Evolutionary conservation across 2,797 vertebrate genomes (phyloP), one percentile per base, ranked within the genome.

Genomic region (Paramormyrops hopkinsi): DNA sequence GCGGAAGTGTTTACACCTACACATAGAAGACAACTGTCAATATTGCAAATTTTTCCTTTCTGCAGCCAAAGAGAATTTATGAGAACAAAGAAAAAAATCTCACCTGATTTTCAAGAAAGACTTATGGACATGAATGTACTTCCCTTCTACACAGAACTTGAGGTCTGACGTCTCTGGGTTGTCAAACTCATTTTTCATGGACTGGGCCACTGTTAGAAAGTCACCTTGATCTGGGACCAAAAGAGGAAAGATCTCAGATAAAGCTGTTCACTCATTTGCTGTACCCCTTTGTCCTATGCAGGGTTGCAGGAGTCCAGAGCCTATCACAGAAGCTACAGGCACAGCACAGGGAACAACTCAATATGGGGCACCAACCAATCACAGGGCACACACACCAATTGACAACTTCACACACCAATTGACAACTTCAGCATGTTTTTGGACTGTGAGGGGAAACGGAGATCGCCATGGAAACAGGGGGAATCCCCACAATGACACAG

Each of bases 71-170:
- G 11, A 69, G 3, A 69, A 69, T 69, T 69, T 29, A 65, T 33
- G 11, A 69, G 62, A 33, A 62, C n/a, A 25, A 62, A 29, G 6
- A 25, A 33, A 69, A 69, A 69, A 33, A 14, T 25, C 90, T 86
- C 94, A 99, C 98, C 99, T 97, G 95, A 99, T 99, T 95, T 99
- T 99, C 69, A 99, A 95, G 90, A 99, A 95, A 56, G 98, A 97
- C 95, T 99, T 99, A 95, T 99, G 98, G 44, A 99, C 98, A 53
- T 98, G 95, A 91, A 99, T 99, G 88, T 96, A 98, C 94, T 98
- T 99, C 84, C 98, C 97, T 51, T 99, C 98, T 7, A 99, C 93
- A 87, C 96, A 96, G 93, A 99, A 99, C 93, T 97, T 99, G 29
- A 99, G 95, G 93, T 99, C 99, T 9, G 98, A 96, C 0, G 98